Percentiles rank a stretch among this genome's conserved stretches.
Evolutionary conservation across 2,113 vertebrate genomes (phyloP).

Genomic region (Petromus typicus): DNA sequence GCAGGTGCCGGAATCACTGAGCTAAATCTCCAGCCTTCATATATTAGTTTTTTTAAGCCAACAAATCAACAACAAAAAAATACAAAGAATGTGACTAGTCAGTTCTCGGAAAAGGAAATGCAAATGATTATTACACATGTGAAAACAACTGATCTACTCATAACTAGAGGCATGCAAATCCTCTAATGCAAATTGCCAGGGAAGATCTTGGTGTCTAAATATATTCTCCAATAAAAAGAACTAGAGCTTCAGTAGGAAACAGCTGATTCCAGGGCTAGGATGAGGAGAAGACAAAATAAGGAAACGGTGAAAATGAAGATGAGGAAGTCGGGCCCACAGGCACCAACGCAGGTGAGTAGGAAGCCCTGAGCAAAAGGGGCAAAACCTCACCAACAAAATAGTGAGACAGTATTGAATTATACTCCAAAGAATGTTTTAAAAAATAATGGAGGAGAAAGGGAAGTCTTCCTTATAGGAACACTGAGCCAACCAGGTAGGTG

Average conservation of each 20-base stretch:
- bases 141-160: neutral
- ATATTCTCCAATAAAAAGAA: neutral
- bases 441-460: neutral
- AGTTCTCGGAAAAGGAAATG: conserved; percentile 26
- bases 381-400: neutral
- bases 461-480: neutral
- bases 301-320: neutral
- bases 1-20: too few relatives aligned
- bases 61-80: conserved; percentile 11
- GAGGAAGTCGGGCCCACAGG: neutral
- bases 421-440: neutral
- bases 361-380: neutral
- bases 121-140: neutral
- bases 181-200: neutral
- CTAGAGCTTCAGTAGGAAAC: neutral
- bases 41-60: neutral
- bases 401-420: neutral
- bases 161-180: conserved; percentile 42
- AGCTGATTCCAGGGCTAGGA: neutral
- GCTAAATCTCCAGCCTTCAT: too few relatives aligned
- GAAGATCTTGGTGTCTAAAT: neutral
- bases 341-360: neutral
- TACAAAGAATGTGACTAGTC: neutral
- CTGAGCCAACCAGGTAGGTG: neutral
- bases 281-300: neutral